Evolutionary conservation across 2,113 vertebrate species (phyloP), one percentile per base, ranked within the genome.

Genomic region (Emydura subglobosa): DNA sequence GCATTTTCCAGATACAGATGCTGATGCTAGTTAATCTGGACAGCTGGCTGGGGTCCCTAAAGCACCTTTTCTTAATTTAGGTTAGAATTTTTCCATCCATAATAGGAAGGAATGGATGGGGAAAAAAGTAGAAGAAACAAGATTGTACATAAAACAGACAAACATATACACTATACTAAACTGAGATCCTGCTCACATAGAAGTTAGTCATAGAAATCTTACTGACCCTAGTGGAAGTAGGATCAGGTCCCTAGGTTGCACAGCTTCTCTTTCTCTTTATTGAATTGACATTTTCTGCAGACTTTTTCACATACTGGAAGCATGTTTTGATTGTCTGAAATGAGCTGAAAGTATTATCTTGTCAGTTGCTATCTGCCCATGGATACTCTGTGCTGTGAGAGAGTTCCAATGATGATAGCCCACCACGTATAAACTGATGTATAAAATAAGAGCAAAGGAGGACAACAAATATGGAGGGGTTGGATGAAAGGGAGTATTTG

Each of bases 41-140:
- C 27, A 79, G 27, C 27, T 83, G 57, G 14, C 11, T 29, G 13
- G 25, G 47, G 7, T 42, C 61, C 21, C 10, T 82, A 39, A 54
- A 0, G 0, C 1, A 13, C 3, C 21, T n/a, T n/a, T 81, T 57
- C 29, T 31, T 78, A 47, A 42, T 6, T 72, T 57, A 8, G 12
- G 22, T 72, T 44, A 83, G 68, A 4, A 86, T 78, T 6, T 57
- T 74, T 14, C 42, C 44, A 24, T 27, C 24, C 74, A 47, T 14
- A 7, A 4, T 44, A 21, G 79, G 4, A 42, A 61, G 80, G 81
- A 81, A 54, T 3, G 13, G 6, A 76, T 27, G 11, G 29, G 47
- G 91, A 91, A 68, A 31, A 6, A 22, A 17, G 19, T 19, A 79
- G 1, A 17, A 84, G 74, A 84, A 2, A 53, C 16, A 49, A 29